Evolutionary conservation across 2,113 vertebrate genomes (phyloP).

Genomic region (Elephantulus edwardii): DNA sequence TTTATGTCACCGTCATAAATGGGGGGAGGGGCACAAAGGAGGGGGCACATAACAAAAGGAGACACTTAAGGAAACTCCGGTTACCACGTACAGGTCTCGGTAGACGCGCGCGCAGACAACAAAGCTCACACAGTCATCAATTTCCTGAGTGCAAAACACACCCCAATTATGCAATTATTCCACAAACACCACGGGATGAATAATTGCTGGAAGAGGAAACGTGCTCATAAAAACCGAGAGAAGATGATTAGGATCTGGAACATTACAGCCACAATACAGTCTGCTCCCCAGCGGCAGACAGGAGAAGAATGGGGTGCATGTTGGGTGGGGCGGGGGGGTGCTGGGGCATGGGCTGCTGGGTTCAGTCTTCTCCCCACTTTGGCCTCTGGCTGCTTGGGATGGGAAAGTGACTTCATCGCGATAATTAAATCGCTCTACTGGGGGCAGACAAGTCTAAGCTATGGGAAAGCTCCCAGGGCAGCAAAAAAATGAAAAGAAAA

Average conservation of each 20-base stretch:
- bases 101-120: background rate
- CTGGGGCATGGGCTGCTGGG: fast-evolving
- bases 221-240: no score
- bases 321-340: fast-evolving
- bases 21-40: no score
- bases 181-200: fast-evolving
- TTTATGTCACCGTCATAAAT: fast-evolving
- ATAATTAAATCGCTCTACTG: fast-evolving
- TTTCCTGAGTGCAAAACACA: background rate
- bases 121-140: fast-evolving
- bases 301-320: background rate
- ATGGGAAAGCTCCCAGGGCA: background rate
- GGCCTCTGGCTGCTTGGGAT: background rate
- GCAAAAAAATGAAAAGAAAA: background rate
- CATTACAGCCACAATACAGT: fast-evolving
- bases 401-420: no score
- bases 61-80: background rate
- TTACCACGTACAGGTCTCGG: no score
- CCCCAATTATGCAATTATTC: fast-evolving
- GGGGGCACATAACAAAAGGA: no score
- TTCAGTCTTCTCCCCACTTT: background rate
- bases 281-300: no score
- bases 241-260: background rate
- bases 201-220: background rate
- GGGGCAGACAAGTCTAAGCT: background rate